Percentiles rank a stretch among this genome's conserved stretches.
Conservation (phyloP, 2,113 vertebrate genomes). For the Eulemur rufifrons region DNA sequence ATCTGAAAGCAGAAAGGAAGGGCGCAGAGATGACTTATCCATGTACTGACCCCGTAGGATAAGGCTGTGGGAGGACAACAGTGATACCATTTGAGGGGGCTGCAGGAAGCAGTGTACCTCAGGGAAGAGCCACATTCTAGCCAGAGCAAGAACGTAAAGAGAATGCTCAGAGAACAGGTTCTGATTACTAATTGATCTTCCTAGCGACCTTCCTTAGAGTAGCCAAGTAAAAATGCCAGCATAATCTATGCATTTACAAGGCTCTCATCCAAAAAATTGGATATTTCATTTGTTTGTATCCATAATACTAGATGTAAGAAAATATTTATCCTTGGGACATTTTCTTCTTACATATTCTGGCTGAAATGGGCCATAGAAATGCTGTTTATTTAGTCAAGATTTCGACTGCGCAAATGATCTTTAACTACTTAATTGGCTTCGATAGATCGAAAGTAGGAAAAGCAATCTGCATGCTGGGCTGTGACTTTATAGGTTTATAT, state of each 20-base stretch:
- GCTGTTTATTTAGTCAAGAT: slow-evolving; percentile 70
- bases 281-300: slow-evolving; percentile 31
- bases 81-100: neutral
- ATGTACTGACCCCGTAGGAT: neutral
- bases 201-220: neutral
- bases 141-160: neutral
- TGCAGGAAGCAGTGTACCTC: fast-evolving
- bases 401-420: slow-evolving; percentile 73
- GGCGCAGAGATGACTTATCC: neutral
- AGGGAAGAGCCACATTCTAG: neutral
- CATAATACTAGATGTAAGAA: slow-evolving; percentile 33
- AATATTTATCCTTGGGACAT: slow-evolving; percentile 47
- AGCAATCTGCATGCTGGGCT: slow-evolving; percentile 63
- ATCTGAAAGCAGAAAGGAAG: neutral
- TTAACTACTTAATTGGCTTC: slow-evolving; percentile 71
- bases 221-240: neutral
- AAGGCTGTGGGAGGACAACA: neutral
- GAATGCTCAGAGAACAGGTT: neutral
- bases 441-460: slow-evolving; percentile 65
- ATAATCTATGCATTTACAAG: neutral
- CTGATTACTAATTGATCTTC: neutral
- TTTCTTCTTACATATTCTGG: slow-evolving; percentile 36
- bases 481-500: slow-evolving; percentile 45
- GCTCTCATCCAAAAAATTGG: neutral
- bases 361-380: slow-evolving; percentile 65